Percentiles rank a stretch among this genome's conserved stretches.
Conservation (phyloP, 2,888 invertebrate genomes). For the Drosophila kambysellisi region DNA sequence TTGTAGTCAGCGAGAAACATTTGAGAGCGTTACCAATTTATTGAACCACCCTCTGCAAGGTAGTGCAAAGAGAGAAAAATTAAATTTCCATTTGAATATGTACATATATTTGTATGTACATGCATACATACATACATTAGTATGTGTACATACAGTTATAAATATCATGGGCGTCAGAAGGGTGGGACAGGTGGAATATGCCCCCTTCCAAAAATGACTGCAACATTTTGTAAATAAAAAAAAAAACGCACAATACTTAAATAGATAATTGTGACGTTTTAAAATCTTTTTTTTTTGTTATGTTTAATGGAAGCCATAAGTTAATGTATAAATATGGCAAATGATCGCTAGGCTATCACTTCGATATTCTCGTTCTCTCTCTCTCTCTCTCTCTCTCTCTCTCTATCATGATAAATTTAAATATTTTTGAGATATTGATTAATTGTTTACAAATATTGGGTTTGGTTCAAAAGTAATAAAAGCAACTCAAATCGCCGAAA, state of each 20-base stretch:
- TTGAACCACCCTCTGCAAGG: slow-evolving; percentile 8
- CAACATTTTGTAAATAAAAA: not conserved
- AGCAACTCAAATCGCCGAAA: not conserved
- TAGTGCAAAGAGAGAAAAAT: slow-evolving; percentile 9
- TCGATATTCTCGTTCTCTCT: not conserved
- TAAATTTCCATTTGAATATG: slow-evolving; percentile 6
- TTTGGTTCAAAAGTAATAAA: not conserved
- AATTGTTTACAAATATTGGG: not conserved
- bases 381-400: not conserved
- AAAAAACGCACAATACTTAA: not conserved
- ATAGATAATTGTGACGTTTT: slow-evolving; percentile 1
- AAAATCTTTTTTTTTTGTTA: not conserved
- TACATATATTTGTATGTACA: not conserved
- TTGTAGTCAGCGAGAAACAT: not conserved
- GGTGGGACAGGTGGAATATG: slow-evolving; percentile 5
- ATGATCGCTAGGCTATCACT: not conserved
- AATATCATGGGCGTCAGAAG: slow-evolving; percentile 1
- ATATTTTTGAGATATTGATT: not conserved
- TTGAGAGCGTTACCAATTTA: not conserved
- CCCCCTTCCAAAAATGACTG: not conserved
- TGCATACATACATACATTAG: not conserved
- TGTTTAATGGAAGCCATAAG: not conserved
- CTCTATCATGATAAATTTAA: not conserved
- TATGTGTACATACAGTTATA: slow-evolving; percentile 11
- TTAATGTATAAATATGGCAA: not conserved